Conservation (phyloP, 1,140 invertebrate species). For the Antheraea mylitta region DNA sequence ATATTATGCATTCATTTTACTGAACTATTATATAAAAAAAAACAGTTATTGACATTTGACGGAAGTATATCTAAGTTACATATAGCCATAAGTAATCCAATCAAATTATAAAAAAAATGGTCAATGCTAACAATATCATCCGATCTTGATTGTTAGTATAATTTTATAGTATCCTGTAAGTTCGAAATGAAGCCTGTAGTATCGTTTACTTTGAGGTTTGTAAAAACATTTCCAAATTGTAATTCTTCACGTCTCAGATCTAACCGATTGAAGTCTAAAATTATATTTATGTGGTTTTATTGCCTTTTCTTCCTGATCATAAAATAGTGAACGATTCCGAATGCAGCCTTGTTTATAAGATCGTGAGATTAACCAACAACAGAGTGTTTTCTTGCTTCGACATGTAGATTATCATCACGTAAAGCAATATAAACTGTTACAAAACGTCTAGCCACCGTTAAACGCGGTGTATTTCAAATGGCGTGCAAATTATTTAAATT, state of each 20-base stretch:
- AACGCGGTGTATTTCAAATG: too few species aligned
- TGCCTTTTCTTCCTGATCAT: conserved; percentile 45
- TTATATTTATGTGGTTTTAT: conserved; percentile 45
- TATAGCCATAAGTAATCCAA: too few species aligned
- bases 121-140: too few species aligned
- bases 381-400: conserved; percentile 4
- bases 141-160: background rate
- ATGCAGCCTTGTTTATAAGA: conserved; percentile 23
- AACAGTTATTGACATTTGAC: too few species aligned
- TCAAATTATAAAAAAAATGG: too few species aligned
- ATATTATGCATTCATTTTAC: too few species aligned
- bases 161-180: background rate
- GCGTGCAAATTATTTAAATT: too few species aligned
- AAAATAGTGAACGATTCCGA: conserved; percentile 29
- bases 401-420: background rate
- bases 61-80: too few species aligned
- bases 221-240: conserved; percentile 3
- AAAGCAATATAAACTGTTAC: background rate
- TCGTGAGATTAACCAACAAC: conserved; percentile 21
- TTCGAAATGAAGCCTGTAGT: background rate
- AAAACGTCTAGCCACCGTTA: background rate
- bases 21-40: too few species aligned
- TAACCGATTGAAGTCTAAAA: conserved; percentile 30
- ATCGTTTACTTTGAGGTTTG: background rate
- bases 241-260: conserved; percentile 2